A percentile compares a stretch with the other conserved stretches of the same genome.
Evolutionary conservation across 2,888 invertebrate genomes (phyloP).

Genomic region (Stomorhina lunata): DNA sequence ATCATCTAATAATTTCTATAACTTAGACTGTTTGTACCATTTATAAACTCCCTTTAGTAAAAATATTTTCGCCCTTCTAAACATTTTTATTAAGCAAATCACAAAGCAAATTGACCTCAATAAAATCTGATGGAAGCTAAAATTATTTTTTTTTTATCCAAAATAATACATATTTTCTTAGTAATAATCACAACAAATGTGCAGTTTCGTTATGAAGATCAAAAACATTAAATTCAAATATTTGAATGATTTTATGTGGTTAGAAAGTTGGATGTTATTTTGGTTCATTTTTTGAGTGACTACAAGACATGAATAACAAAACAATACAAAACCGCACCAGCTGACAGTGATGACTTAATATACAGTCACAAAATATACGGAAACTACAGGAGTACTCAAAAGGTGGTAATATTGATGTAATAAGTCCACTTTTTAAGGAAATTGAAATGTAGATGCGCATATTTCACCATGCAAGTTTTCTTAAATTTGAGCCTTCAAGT

Average conservation of each 20-base stretch:
- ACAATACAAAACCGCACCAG: slow-evolving; percentile 56
- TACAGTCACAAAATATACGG: slow-evolving; percentile 37
- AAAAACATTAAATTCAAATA: slow-evolving; percentile 51
- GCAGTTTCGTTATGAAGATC: slow-evolving; percentile 50
- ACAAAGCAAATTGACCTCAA: slow-evolving; percentile 36
- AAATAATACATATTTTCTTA: neutral
- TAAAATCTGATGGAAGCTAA: slow-evolving; percentile 31
- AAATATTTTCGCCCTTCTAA: neutral
- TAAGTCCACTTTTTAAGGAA: no score
- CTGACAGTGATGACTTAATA: slow-evolving; percentile 66
- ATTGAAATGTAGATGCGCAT: no score
- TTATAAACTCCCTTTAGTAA: neutral
- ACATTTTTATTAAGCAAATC: slow-evolving; percentile 19
- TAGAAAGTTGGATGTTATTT: no score
- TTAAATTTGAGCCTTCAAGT: no score
- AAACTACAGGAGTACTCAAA: no score
- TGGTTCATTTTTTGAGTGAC: slow-evolving; percentile 1
- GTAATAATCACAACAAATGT: slow-evolving; percentile 46
- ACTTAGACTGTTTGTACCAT: neutral
- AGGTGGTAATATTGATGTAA: no score
- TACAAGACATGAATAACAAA: slow-evolving; percentile 63
- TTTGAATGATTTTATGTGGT: slow-evolving; percentile 3
- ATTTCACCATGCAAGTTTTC: no score
- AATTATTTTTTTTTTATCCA: slow-evolving; percentile 1
- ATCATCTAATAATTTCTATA: neutral